phyloP scores from a whole-genome alignment of 2,888 invertebrate genomes.

The Drosophila crucigera region DNA sequence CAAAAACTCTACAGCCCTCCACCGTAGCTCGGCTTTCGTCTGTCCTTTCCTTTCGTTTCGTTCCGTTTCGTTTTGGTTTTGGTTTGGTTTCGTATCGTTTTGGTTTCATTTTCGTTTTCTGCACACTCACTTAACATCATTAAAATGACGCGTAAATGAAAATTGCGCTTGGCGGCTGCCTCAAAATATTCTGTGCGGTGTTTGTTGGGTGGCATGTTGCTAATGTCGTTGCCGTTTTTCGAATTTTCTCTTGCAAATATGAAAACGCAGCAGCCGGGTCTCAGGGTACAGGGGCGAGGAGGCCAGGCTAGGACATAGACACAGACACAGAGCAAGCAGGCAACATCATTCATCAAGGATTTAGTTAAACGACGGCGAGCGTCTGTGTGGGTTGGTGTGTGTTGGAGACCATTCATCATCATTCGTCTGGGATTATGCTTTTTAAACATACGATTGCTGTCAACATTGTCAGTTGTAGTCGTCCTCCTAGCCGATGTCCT shows the following conservation, averaged over 20 bases:
- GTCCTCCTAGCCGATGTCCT: conserved; percentile 31
- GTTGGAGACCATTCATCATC: conserved; percentile 78
- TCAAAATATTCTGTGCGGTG: conserved; percentile 47
- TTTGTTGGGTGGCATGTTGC: conserved; percentile 51
- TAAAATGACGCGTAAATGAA: conserved; percentile 81
- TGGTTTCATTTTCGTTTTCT: conserved; percentile 67
- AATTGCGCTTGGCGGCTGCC: conserved; percentile 64
- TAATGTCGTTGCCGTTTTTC: conserved; percentile 72
- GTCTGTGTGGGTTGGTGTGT: conserved; percentile 43
- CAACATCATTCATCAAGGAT: conserved; percentile 81
- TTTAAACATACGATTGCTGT: conserved; percentile 83
- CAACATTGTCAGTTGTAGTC: conserved; percentile 75
- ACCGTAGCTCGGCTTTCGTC: not conserved
- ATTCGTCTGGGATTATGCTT: conserved; percentile 83
- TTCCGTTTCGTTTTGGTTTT: not conserved
- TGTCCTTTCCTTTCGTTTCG: not conserved
- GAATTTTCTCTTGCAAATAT: conserved; percentile 70
- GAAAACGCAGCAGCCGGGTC: conserved; percentile 53
- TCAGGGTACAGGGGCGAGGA: conserved; percentile 4
- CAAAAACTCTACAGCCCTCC: conserved; percentile 47
- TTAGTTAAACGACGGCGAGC: conserved; percentile 77
- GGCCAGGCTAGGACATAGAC: not conserved
- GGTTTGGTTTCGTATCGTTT: conserved; percentile 19
- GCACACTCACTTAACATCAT: conserved; percentile 81
- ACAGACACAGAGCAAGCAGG: conserved; percentile 14